phyloP scores from a whole-genome alignment of 1,140 invertebrate species.

The Drosophila rhopaloa region DNA sequence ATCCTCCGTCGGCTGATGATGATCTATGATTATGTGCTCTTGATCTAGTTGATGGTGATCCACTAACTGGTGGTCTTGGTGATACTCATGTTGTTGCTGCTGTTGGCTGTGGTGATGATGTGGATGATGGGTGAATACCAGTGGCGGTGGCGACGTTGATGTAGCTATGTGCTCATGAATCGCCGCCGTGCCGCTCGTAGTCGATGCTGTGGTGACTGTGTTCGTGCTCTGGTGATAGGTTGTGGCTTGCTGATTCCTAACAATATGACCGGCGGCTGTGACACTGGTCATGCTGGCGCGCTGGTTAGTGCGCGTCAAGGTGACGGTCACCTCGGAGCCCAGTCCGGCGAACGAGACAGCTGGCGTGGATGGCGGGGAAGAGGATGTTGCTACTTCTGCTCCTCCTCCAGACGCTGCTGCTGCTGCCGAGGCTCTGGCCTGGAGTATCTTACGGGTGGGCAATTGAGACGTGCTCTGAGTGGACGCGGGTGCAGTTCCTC shows the following conservation, averaged over 20 bases:
- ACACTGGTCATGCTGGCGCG: constrained; percentile 66
- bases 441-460: constrained; percentile 80
- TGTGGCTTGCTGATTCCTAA: constrained; percentile 69
- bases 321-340: constrained; percentile 82
- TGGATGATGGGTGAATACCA: constrained; percentile 65
- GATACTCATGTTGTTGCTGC: constrained; percentile 50
- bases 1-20: constrained; percentile 68
- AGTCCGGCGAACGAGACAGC: constrained; percentile 79
- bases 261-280: constrained; percentile 83
- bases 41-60: constrained; percentile 68
- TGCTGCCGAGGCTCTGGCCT: constrained; percentile 72
- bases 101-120: constrained; percentile 49
- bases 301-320: constrained; percentile 75
- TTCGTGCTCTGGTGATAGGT: constrained; percentile 62
- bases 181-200: constrained; percentile 40
- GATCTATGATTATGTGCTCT: constrained; percentile 71
- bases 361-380: constrained; percentile 44
- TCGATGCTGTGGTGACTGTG: constrained; percentile 48
- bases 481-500: constrained; percentile 35
- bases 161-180: constrained; percentile 65
- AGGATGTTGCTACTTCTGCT: constrained; percentile 18
- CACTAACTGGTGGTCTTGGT: constrained; percentile 42
- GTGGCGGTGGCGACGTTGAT: constrained; percentile 61
- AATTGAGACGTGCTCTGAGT: constrained; percentile 54
- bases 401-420: constrained; percentile 50